A percentile compares a stretch with the other conserved stretches of the same genome.
Conservation (phyloP, 2,888 invertebrate species). For the Xiphydria camelus region DNA sequence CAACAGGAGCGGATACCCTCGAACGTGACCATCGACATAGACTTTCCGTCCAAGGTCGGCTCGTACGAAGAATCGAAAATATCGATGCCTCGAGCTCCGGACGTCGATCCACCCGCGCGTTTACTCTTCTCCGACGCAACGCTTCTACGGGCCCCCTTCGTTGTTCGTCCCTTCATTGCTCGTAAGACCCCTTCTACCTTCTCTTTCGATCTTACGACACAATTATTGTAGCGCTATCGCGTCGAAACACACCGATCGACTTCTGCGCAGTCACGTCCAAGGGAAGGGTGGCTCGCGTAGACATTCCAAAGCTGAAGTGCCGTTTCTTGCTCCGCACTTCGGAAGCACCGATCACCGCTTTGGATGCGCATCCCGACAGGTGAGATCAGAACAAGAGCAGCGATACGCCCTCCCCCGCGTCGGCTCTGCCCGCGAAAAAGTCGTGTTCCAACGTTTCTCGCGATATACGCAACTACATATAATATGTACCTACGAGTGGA, state of each 20-base stretch:
- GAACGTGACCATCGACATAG: neutral
- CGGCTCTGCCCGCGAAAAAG: no score
- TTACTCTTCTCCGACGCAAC: slow-evolving; percentile 64
- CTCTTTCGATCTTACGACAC: no score
- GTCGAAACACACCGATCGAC: no score
- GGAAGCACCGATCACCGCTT: slow-evolving; percentile 26
- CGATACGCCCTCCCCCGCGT: no score
- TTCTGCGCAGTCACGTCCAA: slow-evolving; percentile 35
- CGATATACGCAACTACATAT: no score
- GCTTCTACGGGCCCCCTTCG: slow-evolving; percentile 57
- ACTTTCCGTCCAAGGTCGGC: neutral
- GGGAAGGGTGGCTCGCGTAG: slow-evolving; percentile 31
- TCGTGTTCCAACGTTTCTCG: no score
- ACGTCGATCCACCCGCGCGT: no score
- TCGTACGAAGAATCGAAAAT: neutral
- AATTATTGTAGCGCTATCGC: no score
- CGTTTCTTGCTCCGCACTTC: slow-evolving; percentile 23
- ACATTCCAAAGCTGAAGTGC: slow-evolving; percentile 32
- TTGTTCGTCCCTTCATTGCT: slow-evolving; percentile 63
- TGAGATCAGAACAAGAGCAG: slow-evolving; percentile 12
- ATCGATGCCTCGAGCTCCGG: slow-evolving; percentile 44
- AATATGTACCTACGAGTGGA: no score
- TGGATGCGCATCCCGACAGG: slow-evolving; percentile 38
- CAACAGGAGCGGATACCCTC: neutral
- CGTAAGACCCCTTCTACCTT: slow-evolving; percentile 59